Evolutionary conservation across 2,113 vertebrate species (phyloP), one percentile per base, ranked within the genome.

Genomic region (Brienomyrus longianalis): DNA sequence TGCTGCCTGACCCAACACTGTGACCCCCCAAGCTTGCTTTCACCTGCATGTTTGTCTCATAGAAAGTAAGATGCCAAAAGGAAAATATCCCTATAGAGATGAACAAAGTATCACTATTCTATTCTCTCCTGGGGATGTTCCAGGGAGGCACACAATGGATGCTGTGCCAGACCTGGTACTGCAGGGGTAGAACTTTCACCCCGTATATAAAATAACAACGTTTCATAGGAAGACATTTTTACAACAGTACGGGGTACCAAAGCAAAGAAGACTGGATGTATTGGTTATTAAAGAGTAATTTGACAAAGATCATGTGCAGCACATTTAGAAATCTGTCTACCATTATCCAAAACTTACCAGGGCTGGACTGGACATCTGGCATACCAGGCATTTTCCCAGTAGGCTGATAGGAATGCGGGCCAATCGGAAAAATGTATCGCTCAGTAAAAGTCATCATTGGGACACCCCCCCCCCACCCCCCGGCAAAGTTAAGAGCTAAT

Each of bases 341-440:
- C 62, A 70, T 70, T 70, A 70, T 70, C 62, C 27, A 70, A 66
- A 66, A 66, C n/a, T 87, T 43, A 87, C 51, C 54, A 87, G 31
- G 62, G n/a, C 62, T 70, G 27, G n/a, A 70, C 62, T 13, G 62
- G 62, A 70, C 62, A 70, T 70, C 62, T 70, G 62, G 62, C 10
- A 70, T 15, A 31, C 62, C 62, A 70, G 59, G 27, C 62, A 70
- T 70, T 66, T 66, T 66, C 62, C n/a, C n/a, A 27, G n/a, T 10
- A 66, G 62, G 10, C 62, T 27, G 9, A 66, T 66, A 27, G 62
- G 62, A 27, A 66, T 66, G 62, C 3, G 10, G n/a, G 8, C 62
- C n/a, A 66, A 31, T 66, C 1, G 9, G 62, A 31, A 66, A 27
- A 66, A 66, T 66, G n/a, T 66, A 66, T 66, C 10, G 1, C 62